These are phyloP conservation scores for Monomorium pharaonis DNA, from an alignment of 1,140 invertebrate species.

Conservation along the genomic window DNA sequence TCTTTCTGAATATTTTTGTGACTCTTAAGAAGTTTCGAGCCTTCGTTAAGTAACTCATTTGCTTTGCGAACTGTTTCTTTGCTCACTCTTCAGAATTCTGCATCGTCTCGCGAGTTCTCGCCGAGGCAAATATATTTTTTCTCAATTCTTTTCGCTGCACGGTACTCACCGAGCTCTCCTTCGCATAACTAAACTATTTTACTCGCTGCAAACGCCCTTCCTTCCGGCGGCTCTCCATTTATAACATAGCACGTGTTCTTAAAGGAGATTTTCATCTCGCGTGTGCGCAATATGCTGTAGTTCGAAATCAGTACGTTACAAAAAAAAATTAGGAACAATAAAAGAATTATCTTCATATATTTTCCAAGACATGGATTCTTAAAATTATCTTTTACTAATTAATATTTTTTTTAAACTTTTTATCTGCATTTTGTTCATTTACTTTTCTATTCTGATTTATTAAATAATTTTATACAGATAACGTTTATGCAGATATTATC, in stretches of 20 bases:
- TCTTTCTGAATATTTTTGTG: conserved; percentile 28
- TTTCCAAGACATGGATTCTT: not conserved
- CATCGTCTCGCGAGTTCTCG: conserved; percentile 3
- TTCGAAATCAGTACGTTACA: conserved; percentile 3
- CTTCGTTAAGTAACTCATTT: conserved; percentile 59
- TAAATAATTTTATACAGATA: not conserved
- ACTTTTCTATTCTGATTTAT: not conserved
- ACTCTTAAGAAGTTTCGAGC: conserved; percentile 5
- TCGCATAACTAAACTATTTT: conserved; percentile 56
- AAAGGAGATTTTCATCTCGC: conserved; percentile 18
- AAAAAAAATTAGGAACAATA: not conserved
- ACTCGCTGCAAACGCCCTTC: conserved; percentile 36
- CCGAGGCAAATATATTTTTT: conserved; percentile 47
- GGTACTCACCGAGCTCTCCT: not conserved
- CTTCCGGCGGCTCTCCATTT: conserved; percentile 35
- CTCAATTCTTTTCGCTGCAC: not conserved
- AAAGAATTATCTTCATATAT: not conserved
- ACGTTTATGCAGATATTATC: not conserved
- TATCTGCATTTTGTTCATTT: not conserved
- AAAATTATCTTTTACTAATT: not conserved
- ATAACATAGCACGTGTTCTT: conserved; percentile 31
- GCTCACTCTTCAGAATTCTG: conserved; percentile 35
- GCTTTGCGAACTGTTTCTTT: conserved; percentile 33
- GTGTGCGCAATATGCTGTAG: not conserved
- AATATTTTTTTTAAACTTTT: not conserved